These are phyloP conservation scores for Chrysopilus asiliformis DNA, from an alignment of 2,888 invertebrate genomes.

Conservation along the genomic window DNA sequence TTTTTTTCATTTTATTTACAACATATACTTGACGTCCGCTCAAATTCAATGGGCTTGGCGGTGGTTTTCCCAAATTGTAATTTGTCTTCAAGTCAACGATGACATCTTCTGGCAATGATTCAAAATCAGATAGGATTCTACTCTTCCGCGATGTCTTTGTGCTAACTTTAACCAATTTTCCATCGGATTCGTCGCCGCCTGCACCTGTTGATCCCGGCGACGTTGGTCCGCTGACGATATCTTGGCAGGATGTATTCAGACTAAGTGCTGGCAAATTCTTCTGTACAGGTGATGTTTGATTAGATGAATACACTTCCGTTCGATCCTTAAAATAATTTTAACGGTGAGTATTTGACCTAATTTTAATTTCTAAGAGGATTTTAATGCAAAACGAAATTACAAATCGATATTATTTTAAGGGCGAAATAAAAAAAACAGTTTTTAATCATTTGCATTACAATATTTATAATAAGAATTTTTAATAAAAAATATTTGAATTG, in stretches of 20 bases:
- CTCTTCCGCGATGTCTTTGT: conserved; percentile 16
- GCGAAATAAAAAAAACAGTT: too few relatives aligned
- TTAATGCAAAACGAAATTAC: too few relatives aligned
- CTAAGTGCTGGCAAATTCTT: conserved; percentile 7
- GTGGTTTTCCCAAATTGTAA: conserved; percentile 23
- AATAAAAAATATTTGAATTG: too few relatives aligned
- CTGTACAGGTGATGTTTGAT: conserved; percentile 10
- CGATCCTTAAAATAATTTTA: conserved; percentile 6
- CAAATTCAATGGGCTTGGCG: conserved; percentile 32
- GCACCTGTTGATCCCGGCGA: conserved; percentile 9
- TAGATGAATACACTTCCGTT: conserved; percentile 7
- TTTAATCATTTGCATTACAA: too few relatives aligned
- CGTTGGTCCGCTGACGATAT: conserved; percentile 4
- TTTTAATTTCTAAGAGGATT: too few relatives aligned
- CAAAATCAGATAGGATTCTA: conserved; percentile 26
- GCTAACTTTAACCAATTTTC: conserved; percentile 1
- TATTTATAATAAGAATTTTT: too few relatives aligned
- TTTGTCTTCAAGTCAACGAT: conserved; percentile 25
- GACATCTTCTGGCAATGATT: conserved; percentile 32
- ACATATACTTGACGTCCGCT: conserved; percentile 23
- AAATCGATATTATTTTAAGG: too few relatives aligned
- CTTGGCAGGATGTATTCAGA: conserved; percentile 4
- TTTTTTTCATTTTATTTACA: not conserved
- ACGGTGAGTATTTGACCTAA: too few relatives aligned
- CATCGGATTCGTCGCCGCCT: conserved; percentile 11